These are phyloP conservation scores for Biston stratarius DNA, from an alignment of 2,888 invertebrate genomes.

Conservation along the genomic window DNA sequence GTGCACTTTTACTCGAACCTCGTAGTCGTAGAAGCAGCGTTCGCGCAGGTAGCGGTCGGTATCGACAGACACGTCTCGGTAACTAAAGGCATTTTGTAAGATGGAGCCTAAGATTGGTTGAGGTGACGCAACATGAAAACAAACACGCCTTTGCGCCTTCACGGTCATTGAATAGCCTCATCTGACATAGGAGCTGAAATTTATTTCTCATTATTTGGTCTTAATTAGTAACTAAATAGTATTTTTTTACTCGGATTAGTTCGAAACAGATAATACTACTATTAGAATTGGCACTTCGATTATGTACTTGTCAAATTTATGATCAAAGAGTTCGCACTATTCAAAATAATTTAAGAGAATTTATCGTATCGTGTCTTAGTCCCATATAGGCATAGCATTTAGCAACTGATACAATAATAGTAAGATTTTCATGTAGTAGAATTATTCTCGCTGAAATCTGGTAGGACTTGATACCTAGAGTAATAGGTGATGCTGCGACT, in stretches of 20 bases:
- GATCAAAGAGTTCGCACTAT: too few relatives aligned
- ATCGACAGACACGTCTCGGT: conserved; percentile 55
- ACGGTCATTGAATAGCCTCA: conserved; percentile 49
- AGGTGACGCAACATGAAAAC: conserved; percentile 80
- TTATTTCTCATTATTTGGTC: background rate
- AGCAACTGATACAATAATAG: too few relatives aligned
- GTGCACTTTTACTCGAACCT: conserved; percentile 51
- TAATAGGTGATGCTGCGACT: too few relatives aligned
- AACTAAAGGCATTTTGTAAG: conserved; percentile 55
- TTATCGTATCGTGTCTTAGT: too few relatives aligned
- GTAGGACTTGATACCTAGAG: too few relatives aligned
- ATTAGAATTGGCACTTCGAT: background rate
- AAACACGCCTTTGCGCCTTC: conserved; percentile 64
- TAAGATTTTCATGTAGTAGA: too few relatives aligned
- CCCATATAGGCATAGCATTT: too few relatives aligned
- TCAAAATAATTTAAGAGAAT: too few relatives aligned
- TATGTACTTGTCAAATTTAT: too few relatives aligned
- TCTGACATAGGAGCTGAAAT: conserved; percentile 3
- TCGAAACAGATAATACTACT: background rate
- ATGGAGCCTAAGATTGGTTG: conserved; percentile 54
- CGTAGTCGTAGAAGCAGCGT: conserved; percentile 38
- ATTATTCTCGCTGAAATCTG: too few relatives aligned
- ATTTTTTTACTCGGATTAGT: background rate
- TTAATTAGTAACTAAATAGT: background rate
- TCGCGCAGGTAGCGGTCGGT: conserved; percentile 45